Percentiles rank a stretch among this genome's conserved stretches.
Evolutionary conservation across 2,888 invertebrate genomes (phyloP).

Genomic region (Andricus quercusramuli): DNA sequence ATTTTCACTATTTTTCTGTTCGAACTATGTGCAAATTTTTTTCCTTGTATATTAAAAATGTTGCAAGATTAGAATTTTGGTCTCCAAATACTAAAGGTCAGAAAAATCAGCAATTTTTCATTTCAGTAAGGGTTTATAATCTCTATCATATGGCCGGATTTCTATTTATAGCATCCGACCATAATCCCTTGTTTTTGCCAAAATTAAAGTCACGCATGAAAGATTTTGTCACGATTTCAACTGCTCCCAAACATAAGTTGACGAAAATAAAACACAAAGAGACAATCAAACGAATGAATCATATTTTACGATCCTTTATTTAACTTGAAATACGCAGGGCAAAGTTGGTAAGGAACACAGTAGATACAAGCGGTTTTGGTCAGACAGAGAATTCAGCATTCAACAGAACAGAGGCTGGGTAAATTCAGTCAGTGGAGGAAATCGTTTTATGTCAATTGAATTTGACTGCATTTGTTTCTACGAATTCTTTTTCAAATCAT

Average conservation of each 20-base stretch:
- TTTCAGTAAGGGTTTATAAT: not conserved
- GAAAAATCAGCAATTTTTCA: too few species aligned
- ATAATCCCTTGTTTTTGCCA: slow-evolving; percentile 36
- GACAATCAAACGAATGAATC: not conserved
- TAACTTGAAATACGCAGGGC: not conserved
- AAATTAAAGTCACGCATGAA: slow-evolving; percentile 13
- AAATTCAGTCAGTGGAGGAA: not conserved
- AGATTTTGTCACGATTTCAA: not conserved
- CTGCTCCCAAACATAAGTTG: not conserved
- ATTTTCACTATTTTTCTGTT: too few species aligned
- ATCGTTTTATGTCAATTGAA: too few species aligned
- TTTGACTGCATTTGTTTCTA: too few species aligned
- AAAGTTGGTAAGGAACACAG: not conserved
- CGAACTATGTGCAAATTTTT: too few species aligned
- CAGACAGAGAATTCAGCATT: not conserved
- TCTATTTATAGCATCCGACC: not conserved
- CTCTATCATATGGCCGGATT: not conserved
- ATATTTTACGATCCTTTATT: not conserved
- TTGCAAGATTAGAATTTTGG: too few species aligned
- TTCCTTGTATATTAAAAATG: too few species aligned
- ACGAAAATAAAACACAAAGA: not conserved
- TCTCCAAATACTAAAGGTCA: too few species aligned
- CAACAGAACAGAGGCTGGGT: too few species aligned
- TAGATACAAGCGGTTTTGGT: not conserved
- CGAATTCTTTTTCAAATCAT: too few species aligned